Evolutionary conservation across 2,113 vertebrate species (phyloP).

Genomic region (Poeciliopsis turrubarensis): DNA sequence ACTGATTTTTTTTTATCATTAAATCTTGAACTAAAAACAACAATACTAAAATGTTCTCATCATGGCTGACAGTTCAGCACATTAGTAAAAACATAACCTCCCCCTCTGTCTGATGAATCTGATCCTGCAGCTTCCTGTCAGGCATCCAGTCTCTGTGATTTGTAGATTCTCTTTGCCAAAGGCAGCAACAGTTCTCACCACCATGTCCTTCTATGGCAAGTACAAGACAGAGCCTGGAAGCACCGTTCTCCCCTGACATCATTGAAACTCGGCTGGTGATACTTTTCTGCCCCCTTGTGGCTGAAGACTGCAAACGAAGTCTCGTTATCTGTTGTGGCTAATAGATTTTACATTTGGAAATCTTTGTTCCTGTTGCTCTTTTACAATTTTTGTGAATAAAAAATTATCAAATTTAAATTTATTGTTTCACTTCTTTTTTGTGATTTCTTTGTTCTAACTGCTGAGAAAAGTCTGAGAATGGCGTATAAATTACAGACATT

Average conservation of each 20-base stretch:
- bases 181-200: slow-evolving; percentile 23
- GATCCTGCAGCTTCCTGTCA: slow-evolving; percentile 4
- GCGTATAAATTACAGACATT: too few relatives aligned
- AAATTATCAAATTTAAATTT: neutral
- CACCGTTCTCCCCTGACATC: slow-evolving; percentile 15
- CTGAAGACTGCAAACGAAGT: slow-evolving; percentile 31
- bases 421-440: too few relatives aligned
- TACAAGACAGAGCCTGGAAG: slow-evolving; percentile 32
- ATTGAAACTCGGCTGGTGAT: neutral
- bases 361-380: neutral
- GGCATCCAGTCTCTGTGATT: slow-evolving; percentile 22
- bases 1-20: neutral
- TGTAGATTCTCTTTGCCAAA: slow-evolving; percentile 35
- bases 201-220: slow-evolving; percentile 62
- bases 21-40: neutral
- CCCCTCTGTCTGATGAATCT: neutral
- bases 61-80: neutral
- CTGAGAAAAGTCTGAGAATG: too few relatives aligned
- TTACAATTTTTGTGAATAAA: neutral
- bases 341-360: neutral
- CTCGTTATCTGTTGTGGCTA: too few relatives aligned
- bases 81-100: slow-evolving; percentile 24
- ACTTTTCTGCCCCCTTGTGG: slow-evolving; percentile 46
- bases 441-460: too few relatives aligned
- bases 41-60: neutral